Percentiles rank a stretch among this genome's conserved stretches.
These are phyloP conservation scores for Dicyrtoma fusca DNA, from an alignment of 2,888 invertebrate species.

Conservation along the genomic window DNA sequence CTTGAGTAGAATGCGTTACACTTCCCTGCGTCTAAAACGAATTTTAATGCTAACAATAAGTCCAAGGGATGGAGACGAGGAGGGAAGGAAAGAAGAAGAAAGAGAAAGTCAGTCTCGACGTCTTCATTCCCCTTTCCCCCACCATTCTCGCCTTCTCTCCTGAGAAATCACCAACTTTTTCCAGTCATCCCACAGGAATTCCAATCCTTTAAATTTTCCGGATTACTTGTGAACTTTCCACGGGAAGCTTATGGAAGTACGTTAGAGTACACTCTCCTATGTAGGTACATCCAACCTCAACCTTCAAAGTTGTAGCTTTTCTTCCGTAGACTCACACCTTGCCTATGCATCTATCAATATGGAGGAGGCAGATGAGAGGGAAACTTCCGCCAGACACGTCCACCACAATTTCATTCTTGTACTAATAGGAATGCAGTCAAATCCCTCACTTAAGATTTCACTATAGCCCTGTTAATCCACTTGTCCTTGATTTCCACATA, in stretches of 20 bases:
- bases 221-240: constrained; percentile 12
- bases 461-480: too few relatives aligned
- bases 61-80: neutral
- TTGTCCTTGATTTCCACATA: too few relatives aligned
- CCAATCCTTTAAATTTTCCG: constrained; percentile 21
- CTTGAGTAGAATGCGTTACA: too few relatives aligned
- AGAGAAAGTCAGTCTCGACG: neutral
- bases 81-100: constrained; percentile 13
- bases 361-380: too few relatives aligned
- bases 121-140: constrained; percentile 2
- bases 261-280: neutral
- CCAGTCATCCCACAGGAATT: constrained; percentile 17
- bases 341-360: too few relatives aligned
- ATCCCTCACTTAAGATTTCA: too few relatives aligned
- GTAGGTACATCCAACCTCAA: neutral
- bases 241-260: constrained; percentile 1
- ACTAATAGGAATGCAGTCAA: too few relatives aligned
- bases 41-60: neutral
- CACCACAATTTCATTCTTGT: too few relatives aligned
- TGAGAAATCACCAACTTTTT: constrained; percentile 24
- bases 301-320: too few relatives aligned
- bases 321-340: too few relatives aligned
- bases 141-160: constrained; percentile 6
- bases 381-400: too few relatives aligned
- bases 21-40: too few relatives aligned